These are phyloP conservation scores for Spongilla lacustris DNA, from an alignment of 37 sponge, comb jelly and placozoan species.

Conservation along the genomic window DNA sequence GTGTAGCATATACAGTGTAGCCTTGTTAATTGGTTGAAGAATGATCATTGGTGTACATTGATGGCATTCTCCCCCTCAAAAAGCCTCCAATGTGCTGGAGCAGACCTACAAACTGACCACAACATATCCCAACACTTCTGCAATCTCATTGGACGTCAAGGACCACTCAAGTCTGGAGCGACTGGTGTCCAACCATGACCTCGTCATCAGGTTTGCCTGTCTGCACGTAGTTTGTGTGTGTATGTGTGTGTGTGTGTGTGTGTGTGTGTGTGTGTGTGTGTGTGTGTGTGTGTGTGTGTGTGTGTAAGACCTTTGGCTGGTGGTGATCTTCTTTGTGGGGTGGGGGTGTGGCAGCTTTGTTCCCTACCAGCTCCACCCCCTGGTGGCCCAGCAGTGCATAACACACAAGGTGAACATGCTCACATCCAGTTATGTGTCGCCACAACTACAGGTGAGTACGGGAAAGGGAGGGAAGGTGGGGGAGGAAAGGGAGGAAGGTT, in stretches of 20 bases:
- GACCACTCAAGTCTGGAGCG: slow-evolving; percentile 28
- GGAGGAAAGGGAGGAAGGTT: too few species aligned
- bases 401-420: slow-evolving; percentile 76
- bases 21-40: too few species aligned
- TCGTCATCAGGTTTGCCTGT: slow-evolving; percentile 75
- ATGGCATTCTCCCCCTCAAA: too few species aligned
- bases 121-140: slow-evolving; percentile 57
- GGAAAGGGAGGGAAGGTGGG: background rate
- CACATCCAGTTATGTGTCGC: slow-evolving; percentile 90
- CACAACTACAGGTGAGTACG: slow-evolving; percentile 47
- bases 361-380: slow-evolving; percentile 78
- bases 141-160: slow-evolving; percentile 40
- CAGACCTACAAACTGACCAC: slow-evolving; percentile 67
- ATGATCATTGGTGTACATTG: too few species aligned
- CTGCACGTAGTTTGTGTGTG: too few species aligned
- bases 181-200: slow-evolving; percentile 69
- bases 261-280: too few species aligned
- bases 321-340: too few species aligned
- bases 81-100: slow-evolving; percentile 66
- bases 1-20: too few species aligned
- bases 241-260: too few species aligned
- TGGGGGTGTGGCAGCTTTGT: slow-evolving; percentile 71
- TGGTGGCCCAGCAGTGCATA: slow-evolving; percentile 83
- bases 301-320: too few species aligned
- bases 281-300: too few species aligned